Evolutionary conservation across 2,888 invertebrate genomes (phyloP).

Genomic region (Athetis lepigone): DNA sequence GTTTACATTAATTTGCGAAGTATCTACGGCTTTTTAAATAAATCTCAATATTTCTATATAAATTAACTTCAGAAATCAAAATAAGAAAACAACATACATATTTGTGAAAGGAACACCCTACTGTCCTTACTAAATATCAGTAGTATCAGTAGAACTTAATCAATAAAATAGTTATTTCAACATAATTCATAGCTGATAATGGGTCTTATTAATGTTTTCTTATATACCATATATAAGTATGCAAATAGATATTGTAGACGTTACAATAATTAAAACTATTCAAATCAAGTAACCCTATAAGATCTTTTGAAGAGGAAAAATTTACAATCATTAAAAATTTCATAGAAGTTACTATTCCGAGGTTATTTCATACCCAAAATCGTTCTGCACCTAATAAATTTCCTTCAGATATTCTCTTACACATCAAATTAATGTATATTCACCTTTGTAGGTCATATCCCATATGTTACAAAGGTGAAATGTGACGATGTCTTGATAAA

Average conservation of each 20-base stretch:
- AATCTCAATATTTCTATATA: conserved; percentile 6
- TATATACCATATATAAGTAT: conserved; percentile 4
- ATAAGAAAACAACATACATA: conserved; percentile 1
- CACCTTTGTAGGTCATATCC: conserved; percentile 18
- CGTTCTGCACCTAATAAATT: background rate
- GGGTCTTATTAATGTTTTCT: background rate
- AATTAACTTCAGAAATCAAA: conserved; percentile 15
- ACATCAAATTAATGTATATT: conserved; percentile 2
- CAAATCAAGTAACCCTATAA: background rate
- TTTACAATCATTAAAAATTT: background rate
- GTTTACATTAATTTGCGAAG: conserved; percentile 16
- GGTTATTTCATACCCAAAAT: background rate
- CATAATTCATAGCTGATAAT: background rate
- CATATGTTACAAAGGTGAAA: conserved; percentile 14
- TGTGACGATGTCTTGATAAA: background rate
- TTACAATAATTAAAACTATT: background rate
- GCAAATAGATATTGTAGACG: background rate
- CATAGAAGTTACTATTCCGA: background rate
- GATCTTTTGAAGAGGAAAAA: background rate
- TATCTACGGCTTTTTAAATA: conserved; percentile 22
- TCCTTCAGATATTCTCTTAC: background rate
- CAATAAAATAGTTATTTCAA: background rate
- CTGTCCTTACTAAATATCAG: conserved; percentile 32
- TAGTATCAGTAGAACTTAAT: background rate
- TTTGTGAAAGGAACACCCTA: conserved; percentile 28